Evolutionary conservation across 1,140 invertebrate genomes (phyloP), one percentile per base, ranked within the genome.

Genomic region (Kradibia gibbosae): DNA sequence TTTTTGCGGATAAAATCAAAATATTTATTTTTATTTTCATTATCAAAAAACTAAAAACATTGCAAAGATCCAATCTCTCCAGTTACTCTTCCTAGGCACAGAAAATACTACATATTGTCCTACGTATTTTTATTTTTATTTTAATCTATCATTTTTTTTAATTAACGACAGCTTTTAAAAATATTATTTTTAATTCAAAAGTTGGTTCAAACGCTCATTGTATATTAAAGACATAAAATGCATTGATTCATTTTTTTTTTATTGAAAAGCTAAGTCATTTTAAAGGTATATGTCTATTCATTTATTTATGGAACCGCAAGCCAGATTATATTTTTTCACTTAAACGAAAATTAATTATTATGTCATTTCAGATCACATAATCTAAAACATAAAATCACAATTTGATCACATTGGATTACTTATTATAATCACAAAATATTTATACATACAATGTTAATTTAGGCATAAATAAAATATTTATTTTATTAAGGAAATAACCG

Each of bases 21-120:
- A 91, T 90, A 88, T 91, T 91, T 90, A 91, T 91, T 91, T 89
- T 89, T 87, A 88, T 90, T 90, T 89, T 88, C 89, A 88, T 88
- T 91, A 90, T 84, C 88, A 86, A 87, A 91, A 90, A 90, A 87
- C 86, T 85, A 83, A 88, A 86, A 83, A 85, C 89, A 89, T 89
- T 87, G 87, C 85, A 84, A 80, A 65, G 80, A 0, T n/a, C n/a
- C 7, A 80, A 74, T 81, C 80, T 82, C 31, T 74, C 34, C 20
- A 11, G 34, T 53, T 5, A 25, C 25, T 67, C 60, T 70, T 17
- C 45, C 78, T 67, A 77, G 55, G 79, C 82, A 80, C 79, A 53
- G 79, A 82, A 82, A 83, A 83, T 83, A 82, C 82, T 80, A 45
- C 48, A 42, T 10, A 20, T 67, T 31, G 31, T 60, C 55, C 25